phyloP scores from a whole-genome alignment of 2,113 vertebrate species.

The Motacilla alba region DNA sequence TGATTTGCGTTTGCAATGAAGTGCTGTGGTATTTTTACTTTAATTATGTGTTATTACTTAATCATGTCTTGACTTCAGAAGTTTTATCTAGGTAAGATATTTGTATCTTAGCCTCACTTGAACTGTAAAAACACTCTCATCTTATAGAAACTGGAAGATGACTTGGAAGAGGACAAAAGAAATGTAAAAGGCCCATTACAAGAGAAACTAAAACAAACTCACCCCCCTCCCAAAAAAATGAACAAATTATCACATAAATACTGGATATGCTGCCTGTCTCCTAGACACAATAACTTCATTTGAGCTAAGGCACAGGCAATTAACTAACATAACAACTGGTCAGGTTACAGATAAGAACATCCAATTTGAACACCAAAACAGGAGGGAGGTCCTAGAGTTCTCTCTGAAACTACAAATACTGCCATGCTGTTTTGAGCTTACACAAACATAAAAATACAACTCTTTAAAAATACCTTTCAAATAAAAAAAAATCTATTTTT shows the following conservation, averaged over 20 bases:
- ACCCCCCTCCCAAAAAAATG: rapidly evolving
- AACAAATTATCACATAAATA: background rate
- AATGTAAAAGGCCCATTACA: background rate
- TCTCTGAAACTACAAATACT: background rate
- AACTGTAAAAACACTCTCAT: background rate
- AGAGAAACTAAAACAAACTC: background rate
- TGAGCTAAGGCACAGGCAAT: background rate
- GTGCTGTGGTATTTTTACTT: background rate
- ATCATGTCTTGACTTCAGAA: background rate
- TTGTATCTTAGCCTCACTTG: background rate
- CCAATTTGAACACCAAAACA: background rate
- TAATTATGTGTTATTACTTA: background rate
- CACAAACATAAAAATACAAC: background rate
- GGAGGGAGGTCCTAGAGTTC: background rate
- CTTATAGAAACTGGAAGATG: background rate
- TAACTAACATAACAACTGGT: background rate
- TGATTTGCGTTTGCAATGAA: background rate
- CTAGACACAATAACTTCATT: background rate
- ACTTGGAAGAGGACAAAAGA: background rate
- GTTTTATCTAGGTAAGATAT: background rate
- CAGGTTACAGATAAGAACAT: background rate
- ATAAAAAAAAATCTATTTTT: background rate
- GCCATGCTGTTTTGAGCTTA: background rate
- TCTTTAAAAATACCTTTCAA: background rate
- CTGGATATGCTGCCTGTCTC: background rate